Percentiles rank a stretch among this genome's conserved stretches.
Conservation (phyloP, 2,888 invertebrate genomes). For the Hirtodrosophila confusa region DNA sequence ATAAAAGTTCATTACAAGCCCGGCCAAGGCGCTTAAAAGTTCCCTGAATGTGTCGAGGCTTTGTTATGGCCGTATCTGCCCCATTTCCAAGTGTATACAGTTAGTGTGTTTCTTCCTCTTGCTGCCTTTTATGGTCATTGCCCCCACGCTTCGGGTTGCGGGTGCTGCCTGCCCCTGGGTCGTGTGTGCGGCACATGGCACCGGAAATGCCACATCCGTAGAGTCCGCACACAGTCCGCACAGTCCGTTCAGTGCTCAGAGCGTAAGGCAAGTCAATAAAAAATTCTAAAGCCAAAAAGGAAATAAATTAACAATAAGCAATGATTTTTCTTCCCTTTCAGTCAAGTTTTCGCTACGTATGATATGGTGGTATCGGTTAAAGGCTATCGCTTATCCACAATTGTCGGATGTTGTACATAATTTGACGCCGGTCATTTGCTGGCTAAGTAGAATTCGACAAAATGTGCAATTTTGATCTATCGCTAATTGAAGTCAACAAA, state of each 20-base stretch:
- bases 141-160: slow-evolving; percentile 43
- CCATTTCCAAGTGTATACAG: slow-evolving; percentile 22
- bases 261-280: slow-evolving; percentile 55
- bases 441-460: slow-evolving; percentile 2
- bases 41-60: slow-evolving; percentile 37
- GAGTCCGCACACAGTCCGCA: slow-evolving; percentile 40
- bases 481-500: slow-evolving; percentile 2
- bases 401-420: slow-evolving; percentile 53
- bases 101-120: slow-evolving; percentile 29
- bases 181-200: slow-evolving; percentile 54
- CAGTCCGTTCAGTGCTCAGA: slow-evolving; percentile 18
- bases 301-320: slow-evolving; percentile 78
- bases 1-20: slow-evolving; percentile 75
- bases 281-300: slow-evolving; percentile 72
- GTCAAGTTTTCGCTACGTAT: slow-evolving; percentile 45
- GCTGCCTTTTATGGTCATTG: slow-evolving; percentile 70
- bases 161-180: slow-evolving; percentile 34
- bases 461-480: neutral
- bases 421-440: slow-evolving; percentile 54
- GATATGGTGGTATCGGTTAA: slow-evolving; percentile 36
- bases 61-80: slow-evolving; percentile 44
- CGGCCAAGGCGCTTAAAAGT: slow-evolving; percentile 68
- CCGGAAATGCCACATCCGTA: slow-evolving; percentile 73
- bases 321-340: slow-evolving; percentile 57
- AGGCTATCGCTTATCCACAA: slow-evolving; percentile 37